Conservation (phyloP, 2,113 vertebrate species). For the Hippocampus mohnikei region DNA sequence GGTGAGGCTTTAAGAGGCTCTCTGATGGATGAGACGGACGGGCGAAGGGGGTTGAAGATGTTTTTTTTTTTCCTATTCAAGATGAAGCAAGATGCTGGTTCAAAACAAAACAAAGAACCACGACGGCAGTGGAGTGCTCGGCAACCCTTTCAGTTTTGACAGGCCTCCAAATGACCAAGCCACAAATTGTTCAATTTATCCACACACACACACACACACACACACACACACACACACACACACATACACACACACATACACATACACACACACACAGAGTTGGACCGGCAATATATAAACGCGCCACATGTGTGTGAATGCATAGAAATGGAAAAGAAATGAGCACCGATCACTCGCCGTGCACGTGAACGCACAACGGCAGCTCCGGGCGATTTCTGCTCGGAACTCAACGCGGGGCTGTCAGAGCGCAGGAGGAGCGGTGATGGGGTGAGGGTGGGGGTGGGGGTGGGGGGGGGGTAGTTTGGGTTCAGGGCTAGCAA, state of each 20-base stretch:
- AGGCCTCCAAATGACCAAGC: neutral
- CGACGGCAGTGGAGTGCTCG: constrained; percentile 11
- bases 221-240: no score
- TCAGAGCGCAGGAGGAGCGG: constrained; percentile 56
- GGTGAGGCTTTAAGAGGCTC: neutral
- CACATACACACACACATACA: no score
- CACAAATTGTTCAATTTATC: no score
- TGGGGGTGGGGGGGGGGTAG: neutral
- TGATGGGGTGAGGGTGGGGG: constrained; percentile 26
- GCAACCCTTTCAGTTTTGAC: neutral
- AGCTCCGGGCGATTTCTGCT: constrained; percentile 36
- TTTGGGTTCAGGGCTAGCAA: neutral
- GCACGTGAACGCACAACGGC: constrained; percentile 24
- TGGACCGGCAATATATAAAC: neutral
- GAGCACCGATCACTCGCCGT: constrained; percentile 28
- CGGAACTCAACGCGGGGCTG: constrained; percentile 49
- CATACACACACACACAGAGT: no score
- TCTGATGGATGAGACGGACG: constrained; percentile 1
- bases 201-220: no score
- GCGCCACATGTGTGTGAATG: neutral
- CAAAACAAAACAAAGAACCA: constrained; percentile 22
- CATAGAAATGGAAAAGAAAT: neutral
- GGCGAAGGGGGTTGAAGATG: constrained; percentile 6
- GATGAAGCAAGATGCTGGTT: neutral
- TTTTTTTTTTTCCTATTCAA: neutral